phyloP scores from a whole-genome alignment of 2,113 vertebrate species.

The Melanocharis versteri region DNA sequence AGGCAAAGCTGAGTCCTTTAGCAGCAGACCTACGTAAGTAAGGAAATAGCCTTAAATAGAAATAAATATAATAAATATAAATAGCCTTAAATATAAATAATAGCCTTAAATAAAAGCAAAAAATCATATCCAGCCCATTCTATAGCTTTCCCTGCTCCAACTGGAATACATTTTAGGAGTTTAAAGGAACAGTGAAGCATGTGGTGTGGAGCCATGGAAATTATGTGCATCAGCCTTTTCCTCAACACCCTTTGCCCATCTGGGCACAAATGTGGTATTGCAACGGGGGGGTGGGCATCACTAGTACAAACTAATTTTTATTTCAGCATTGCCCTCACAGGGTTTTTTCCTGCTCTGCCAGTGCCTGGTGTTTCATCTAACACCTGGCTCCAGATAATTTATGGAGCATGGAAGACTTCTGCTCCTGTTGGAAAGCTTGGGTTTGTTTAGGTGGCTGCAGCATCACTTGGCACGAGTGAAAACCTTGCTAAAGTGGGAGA shows the following conservation, averaged over 20 bases:
- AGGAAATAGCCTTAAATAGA: neutral
- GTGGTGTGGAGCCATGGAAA: neutral
- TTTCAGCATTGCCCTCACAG: neutral
- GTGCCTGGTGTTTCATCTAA: neutral
- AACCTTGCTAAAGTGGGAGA: neutral
- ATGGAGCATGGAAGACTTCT: neutral
- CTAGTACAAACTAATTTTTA: neutral
- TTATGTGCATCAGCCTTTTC: neutral
- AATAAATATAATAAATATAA: too few relatives aligned
- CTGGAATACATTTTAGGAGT: neutral
- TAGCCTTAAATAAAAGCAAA: too few relatives aligned
- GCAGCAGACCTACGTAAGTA: neutral
- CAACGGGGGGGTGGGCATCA: neutral
- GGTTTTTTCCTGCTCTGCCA: neutral
- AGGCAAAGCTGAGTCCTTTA: neutral
- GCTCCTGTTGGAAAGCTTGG: neutral
- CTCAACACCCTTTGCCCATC: neutral
- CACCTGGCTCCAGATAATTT: neutral
- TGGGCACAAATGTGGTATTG: neutral
- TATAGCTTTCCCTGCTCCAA: neutral
- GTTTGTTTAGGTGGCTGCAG: neutral
- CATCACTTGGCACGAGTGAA: fast-evolving
- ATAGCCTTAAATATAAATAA: too few relatives aligned
- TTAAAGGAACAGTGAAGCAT: neutral
- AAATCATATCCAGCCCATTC: neutral